A percentile compares a stretch with the other conserved stretches of the same genome.
Evolutionary conservation across 2,113 vertebrate genomes (phyloP).

Genomic region (Entelurus aequoreus): DNA sequence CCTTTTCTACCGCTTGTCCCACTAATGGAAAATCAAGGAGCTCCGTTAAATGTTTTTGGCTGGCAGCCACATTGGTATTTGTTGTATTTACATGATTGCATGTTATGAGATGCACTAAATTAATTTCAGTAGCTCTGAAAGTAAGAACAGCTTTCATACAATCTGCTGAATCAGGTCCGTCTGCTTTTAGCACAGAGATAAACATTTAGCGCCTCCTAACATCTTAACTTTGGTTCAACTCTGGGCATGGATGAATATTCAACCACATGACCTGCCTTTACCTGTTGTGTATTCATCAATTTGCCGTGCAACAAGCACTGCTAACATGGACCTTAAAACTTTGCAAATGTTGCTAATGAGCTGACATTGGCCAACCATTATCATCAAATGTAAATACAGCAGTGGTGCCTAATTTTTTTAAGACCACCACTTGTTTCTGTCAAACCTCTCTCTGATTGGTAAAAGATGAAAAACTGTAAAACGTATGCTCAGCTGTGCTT

Average conservation of each 20-base stretch:
- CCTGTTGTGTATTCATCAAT: neutral
- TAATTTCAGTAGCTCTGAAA: no score
- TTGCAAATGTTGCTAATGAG: constrained; percentile 53
- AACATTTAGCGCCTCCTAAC: no score
- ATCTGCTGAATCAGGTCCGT: neutral
- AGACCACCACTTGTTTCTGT: neutral
- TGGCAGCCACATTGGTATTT: neutral
- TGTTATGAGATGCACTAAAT: neutral
- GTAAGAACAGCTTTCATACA: neutral
- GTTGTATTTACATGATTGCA: constrained; percentile 1
- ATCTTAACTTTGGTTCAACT: no score
- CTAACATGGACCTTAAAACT: constrained; percentile 40
- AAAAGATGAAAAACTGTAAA: no score
- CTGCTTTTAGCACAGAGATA: no score
- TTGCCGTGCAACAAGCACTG: constrained; percentile 8
- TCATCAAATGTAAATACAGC: constrained; percentile 32
- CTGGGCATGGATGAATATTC: no score
- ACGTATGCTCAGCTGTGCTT: no score
- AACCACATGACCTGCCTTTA: no score
- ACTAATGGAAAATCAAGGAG: constrained; percentile 6
- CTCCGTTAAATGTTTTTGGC: neutral
- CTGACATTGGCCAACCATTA: constrained; percentile 56
- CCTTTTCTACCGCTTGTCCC: neutral
- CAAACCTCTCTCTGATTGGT: no score
- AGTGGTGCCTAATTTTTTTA: neutral